Evolutionary conservation across 2,888 invertebrate species (phyloP).

Genomic region (Oligia strigilis): DNA sequence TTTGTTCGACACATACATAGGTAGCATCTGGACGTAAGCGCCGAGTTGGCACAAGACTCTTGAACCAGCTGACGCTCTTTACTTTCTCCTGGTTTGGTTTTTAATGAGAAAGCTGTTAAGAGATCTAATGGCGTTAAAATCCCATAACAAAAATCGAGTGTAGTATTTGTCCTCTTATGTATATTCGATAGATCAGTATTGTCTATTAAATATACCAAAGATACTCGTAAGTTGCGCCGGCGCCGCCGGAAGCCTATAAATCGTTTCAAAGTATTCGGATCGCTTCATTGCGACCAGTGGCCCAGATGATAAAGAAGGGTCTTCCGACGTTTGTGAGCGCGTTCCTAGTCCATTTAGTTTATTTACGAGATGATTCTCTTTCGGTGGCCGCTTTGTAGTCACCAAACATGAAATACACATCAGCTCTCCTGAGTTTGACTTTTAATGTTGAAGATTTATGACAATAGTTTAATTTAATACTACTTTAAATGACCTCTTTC

Average conservation of each 20-base stretch:
- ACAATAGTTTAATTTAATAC: not conserved
- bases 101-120: not conserved
- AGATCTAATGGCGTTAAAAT: not conserved
- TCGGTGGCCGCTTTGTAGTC: constrained; percentile 64
- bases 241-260: constrained; percentile 64
- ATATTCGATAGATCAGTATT: constrained; percentile 21
- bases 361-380: constrained; percentile 70
- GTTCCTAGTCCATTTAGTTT: constrained; percentile 61
- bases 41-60: not conserved
- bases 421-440: not conserved
- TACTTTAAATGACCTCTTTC: not conserved
- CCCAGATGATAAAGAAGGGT: constrained; percentile 70
- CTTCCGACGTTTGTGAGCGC: constrained; percentile 68
- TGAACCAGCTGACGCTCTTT: constrained; percentile 6
- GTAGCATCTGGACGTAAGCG: not conserved
- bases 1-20: constrained; percentile 18
- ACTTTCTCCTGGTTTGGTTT: not conserved
- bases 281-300: constrained; percentile 69
- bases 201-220: constrained; percentile 43
- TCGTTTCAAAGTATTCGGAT: constrained; percentile 69
- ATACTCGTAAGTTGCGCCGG: constrained; percentile 56
- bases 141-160: not conserved
- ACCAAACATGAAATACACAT: constrained; percentile 35
- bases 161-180: not conserved
- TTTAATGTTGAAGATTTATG: not conserved